Evolutionary conservation across 2,888 invertebrate genomes (phyloP).

Genomic region (Drepanosiphum platanoidis): DNA sequence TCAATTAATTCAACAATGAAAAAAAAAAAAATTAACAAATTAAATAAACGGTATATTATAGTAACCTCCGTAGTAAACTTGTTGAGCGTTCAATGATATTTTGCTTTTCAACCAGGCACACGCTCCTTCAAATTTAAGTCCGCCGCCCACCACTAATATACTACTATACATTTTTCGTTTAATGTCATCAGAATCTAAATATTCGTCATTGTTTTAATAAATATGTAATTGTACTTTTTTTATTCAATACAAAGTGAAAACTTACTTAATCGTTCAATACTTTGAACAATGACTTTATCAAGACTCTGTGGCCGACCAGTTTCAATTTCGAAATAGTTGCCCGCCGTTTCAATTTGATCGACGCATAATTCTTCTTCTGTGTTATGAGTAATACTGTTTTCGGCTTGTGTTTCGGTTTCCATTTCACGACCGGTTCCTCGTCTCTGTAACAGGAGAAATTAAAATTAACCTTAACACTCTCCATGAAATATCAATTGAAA

Average conservation of each 20-base stretch:
- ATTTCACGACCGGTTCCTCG: slow-evolving; percentile 66
- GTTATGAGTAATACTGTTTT: slow-evolving; percentile 65
- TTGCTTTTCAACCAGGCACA: slow-evolving; percentile 59
- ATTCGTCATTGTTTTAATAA: not conserved
- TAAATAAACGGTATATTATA: not conserved
- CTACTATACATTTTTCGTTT: slow-evolving; percentile 95
- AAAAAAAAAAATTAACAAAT: too few species aligned
- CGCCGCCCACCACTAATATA: slow-evolving; percentile 90
- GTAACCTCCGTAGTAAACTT: slow-evolving; percentile 56
- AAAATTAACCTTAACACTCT: too few species aligned
- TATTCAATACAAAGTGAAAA: slow-evolving; percentile 61
- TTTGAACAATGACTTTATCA: slow-evolving; percentile 90
- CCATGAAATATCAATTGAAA: too few species aligned
- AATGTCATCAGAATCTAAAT: slow-evolving; percentile 81
- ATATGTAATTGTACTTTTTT: too few species aligned
- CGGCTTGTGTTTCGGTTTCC: slow-evolving; percentile 66
- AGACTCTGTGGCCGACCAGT: slow-evolving; percentile 85
- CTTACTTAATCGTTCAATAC: slow-evolving; percentile 88
- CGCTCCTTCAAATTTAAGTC: slow-evolving; percentile 83
- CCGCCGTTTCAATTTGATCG: slow-evolving; percentile 70
- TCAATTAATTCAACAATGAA: too few species aligned
- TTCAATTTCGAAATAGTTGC: slow-evolving; percentile 75
- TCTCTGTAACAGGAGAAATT: slow-evolving; percentile 68
- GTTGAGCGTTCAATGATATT: slow-evolving; percentile 56
- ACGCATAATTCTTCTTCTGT: slow-evolving; percentile 80